Conservation (phyloP, 2,113 vertebrate species). For the Neoarius graeffei region DNA sequence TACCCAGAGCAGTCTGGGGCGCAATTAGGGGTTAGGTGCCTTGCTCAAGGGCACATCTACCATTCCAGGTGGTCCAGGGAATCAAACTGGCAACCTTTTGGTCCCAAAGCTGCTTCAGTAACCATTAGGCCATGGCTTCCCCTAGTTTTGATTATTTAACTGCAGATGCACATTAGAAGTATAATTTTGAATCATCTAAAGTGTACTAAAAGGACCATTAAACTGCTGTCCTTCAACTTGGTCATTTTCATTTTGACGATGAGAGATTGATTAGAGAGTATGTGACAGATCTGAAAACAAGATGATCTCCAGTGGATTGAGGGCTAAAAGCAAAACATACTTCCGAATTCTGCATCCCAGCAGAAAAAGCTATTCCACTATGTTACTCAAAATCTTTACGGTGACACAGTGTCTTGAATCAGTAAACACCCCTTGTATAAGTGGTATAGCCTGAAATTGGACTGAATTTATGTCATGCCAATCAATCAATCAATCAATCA, state of each 20-base stretch:
- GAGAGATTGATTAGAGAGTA: not conserved
- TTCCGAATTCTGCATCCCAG: constrained; percentile 4
- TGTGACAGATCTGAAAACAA: not conserved
- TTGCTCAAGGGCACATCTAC: too few species aligned
- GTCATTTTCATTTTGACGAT: not conserved
- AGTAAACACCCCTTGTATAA: not conserved
- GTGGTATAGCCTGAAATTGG: not conserved
- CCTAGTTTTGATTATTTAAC: not conserved
- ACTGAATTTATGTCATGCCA: not conserved
- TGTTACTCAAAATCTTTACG: too few species aligned
- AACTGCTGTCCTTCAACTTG: not conserved
- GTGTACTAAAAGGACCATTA: not conserved
- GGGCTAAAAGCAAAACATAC: constrained; percentile 2
- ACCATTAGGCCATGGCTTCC: too few species aligned
- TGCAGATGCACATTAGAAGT: not conserved
- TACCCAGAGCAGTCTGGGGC: too few species aligned
- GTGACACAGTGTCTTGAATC: not conserved
- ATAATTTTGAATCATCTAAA: not conserved
- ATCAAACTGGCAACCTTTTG: too few species aligned
- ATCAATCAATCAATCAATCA: too few species aligned
- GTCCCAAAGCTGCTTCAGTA: too few species aligned
- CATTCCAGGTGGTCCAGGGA: too few species aligned
- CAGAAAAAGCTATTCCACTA: not conserved
- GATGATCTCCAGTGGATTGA: not conserved
- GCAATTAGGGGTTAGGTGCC: too few species aligned